phyloP scores from a whole-genome alignment of 2,888 invertebrate genomes.

The Drosophila parthenogenetica region DNA sequence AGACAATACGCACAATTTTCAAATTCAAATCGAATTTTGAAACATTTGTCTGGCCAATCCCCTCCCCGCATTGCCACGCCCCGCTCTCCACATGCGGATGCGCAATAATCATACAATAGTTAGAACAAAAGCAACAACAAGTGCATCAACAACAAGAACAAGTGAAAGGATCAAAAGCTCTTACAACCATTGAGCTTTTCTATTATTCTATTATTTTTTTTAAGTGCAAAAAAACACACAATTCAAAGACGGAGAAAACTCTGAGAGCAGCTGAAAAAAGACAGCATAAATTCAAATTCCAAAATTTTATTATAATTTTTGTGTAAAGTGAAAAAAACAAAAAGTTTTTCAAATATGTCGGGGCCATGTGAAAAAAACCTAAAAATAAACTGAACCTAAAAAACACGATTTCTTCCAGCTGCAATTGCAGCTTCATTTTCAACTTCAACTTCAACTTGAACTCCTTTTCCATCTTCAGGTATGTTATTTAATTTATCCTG shows the following conservation, averaged over 20 bases:
- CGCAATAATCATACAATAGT: neutral
- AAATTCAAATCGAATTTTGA: slow-evolving; percentile 48
- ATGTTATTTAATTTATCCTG: slow-evolving; percentile 28
- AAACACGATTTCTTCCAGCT: slow-evolving; percentile 8
- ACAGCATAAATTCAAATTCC: neutral
- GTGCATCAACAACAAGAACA: slow-evolving; percentile 14
- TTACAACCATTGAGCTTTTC: slow-evolving; percentile 4
- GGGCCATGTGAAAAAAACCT: neutral
- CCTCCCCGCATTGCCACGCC: too few relatives aligned
- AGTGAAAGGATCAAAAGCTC: slow-evolving; percentile 34
- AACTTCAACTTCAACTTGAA: slow-evolving; percentile 12
- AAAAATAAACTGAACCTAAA: slow-evolving; percentile 1
- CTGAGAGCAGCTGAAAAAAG: neutral
- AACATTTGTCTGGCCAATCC: neutral
- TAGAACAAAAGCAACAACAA: neutral
- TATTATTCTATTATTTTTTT: slow-evolving; percentile 26
- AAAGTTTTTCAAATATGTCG: neutral
- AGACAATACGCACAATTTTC: slow-evolving; percentile 76
- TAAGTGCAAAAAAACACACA: neutral
- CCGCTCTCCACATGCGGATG: neutral
- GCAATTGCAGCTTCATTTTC: slow-evolving; percentile 1
- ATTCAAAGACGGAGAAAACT: neutral
- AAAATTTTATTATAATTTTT: neutral
- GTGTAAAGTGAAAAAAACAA: neutral
- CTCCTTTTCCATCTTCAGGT: slow-evolving; percentile 33